Evolutionary conservation across 2,113 vertebrate species (phyloP).

Genomic region (Salvelinus alpinus): DNA sequence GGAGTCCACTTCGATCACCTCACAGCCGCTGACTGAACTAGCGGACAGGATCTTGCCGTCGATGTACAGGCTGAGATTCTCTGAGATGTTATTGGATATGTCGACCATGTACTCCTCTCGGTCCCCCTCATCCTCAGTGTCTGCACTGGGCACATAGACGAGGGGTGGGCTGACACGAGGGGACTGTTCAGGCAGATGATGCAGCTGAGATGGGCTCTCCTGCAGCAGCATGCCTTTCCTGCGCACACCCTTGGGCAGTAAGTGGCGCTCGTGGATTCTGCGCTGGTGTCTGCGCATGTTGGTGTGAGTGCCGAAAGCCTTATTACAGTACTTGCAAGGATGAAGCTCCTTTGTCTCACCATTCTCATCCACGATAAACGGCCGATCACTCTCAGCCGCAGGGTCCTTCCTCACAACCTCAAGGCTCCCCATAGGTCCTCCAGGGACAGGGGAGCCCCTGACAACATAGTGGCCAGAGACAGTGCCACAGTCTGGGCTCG

Average conservation of each 20-base stretch:
- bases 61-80: slow-evolving; percentile 95
- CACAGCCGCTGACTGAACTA: slow-evolving; percentile 85
- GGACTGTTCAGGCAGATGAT: slow-evolving; percentile 63
- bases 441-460: slow-evolving; percentile 63
- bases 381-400: slow-evolving; percentile 52
- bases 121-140: slow-evolving; percentile 92
- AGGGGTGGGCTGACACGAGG: slow-evolving; percentile 68
- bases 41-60: slow-evolving; percentile 94
- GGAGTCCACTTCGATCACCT: slow-evolving; percentile 94
- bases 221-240: slow-evolving; percentile 89
- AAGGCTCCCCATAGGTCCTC: slow-evolving; percentile 49
- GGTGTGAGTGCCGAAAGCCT: slow-evolving; percentile 96
- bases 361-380: slow-evolving; percentile 78
- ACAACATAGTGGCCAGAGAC: slow-evolving; percentile 55
- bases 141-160: slow-evolving; percentile 85
- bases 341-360: slow-evolving; percentile 89
- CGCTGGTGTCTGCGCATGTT: slow-evolving; percentile 97
- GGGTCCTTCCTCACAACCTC: slow-evolving; percentile 62
- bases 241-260: slow-evolving; percentile 92
- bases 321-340: slow-evolving; percentile 94
- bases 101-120: slow-evolving; percentile 89
- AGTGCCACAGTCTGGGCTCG: slow-evolving; percentile 63
- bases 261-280: slow-evolving; percentile 92
- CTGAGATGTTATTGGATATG: slow-evolving; percentile 96
- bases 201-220: slow-evolving; percentile 71